Evolutionary conservation across 2,113 vertebrate genomes (phyloP).

Genomic region (Tenebrosternarchus preto): DNA sequence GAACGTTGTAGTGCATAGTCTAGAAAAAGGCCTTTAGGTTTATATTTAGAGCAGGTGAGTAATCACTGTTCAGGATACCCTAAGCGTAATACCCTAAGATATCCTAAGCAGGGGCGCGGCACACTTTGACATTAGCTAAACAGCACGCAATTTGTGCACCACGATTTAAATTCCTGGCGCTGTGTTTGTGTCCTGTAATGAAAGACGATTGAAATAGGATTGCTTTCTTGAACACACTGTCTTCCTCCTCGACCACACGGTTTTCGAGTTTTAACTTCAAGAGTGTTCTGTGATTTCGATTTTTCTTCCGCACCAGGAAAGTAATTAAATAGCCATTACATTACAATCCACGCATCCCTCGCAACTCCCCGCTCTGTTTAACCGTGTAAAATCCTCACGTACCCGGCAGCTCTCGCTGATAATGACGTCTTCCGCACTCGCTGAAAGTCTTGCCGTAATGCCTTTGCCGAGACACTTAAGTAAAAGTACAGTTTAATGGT

Average conservation of each 20-base stretch:
- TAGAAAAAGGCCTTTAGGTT: constrained; percentile 16
- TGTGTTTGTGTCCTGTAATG: constrained; percentile 45
- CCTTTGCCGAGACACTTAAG: constrained; percentile 27
- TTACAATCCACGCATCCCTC: constrained; percentile 19
- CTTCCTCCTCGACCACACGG: constrained; percentile 20
- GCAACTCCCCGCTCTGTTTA: constrained; percentile 18
- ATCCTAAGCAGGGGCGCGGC: background rate
- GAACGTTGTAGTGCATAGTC: background rate
- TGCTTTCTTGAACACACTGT: constrained; percentile 12
- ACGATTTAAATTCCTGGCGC: constrained; percentile 38
- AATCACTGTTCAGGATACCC: background rate
- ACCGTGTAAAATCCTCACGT: background rate
- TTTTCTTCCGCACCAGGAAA: constrained; percentile 9
- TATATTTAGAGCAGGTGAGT: background rate
- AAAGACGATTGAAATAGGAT: constrained; percentile 46
- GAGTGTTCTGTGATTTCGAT: background rate
- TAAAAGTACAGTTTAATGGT: constrained; percentile 43
- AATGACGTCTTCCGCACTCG: background rate
- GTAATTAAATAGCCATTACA: constrained; percentile 46
- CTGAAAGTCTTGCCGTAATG: background rate
- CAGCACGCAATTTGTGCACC: background rate
- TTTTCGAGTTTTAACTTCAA: constrained; percentile 21
- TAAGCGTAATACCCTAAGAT: background rate
- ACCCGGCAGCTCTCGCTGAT: background rate
- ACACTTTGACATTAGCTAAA: constrained; percentile 4